These are phyloP conservation scores for Mellilla xanthometata DNA, from an alignment of 2,888 invertebrate genomes.

Conservation along the genomic window DNA sequence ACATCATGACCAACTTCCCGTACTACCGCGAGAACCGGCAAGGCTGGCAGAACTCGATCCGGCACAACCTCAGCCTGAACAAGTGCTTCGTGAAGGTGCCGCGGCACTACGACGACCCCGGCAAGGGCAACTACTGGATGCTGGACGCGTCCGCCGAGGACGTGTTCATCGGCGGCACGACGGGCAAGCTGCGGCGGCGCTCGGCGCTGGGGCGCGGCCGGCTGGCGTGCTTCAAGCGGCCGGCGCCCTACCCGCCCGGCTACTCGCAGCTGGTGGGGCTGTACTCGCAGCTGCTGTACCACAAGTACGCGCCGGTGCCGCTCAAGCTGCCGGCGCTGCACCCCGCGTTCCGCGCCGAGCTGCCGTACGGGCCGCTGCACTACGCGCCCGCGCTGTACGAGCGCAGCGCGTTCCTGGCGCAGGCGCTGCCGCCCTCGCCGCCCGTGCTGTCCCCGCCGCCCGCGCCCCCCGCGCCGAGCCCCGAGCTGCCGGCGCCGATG, in stretches of 20 bases:
- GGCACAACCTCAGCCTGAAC: constrained; percentile 98
- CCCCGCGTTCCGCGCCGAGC: constrained; percentile 67
- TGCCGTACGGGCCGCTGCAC: constrained; percentile 66
- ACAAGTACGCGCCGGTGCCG: constrained; percentile 84
- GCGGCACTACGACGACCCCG: constrained; percentile 99
- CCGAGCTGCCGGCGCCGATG: constrained; percentile 65
- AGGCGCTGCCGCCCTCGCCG: constrained; percentile 51
- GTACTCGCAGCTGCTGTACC: constrained; percentile 86
- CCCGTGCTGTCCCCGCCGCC: constrained; percentile 60
- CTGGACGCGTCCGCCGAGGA: constrained; percentile 98
- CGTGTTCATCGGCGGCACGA: constrained; percentile 98
- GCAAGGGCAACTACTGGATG: constrained; percentile 99
- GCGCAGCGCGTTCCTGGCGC: constrained; percentile 54
- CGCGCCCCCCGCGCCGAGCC: constrained; percentile 64
- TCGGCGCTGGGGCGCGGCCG: constrained; percentile 95
- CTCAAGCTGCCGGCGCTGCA: constrained; percentile 79
- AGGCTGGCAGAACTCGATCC: constrained; percentile 99
- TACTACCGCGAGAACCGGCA: constrained; percentile 99
- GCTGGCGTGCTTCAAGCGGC: constrained; percentile 94
- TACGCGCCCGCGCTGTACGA: constrained; percentile 68
- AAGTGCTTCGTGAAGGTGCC: constrained; percentile 99
- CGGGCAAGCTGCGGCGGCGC: constrained; percentile 94
- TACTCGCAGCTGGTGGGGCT: constrained; percentile 82
- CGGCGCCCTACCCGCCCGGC: constrained; percentile 83
- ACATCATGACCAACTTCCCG: constrained; percentile 99